Evolutionary conservation across 2,113 vertebrate species (phyloP).

Genomic region (Riparia riparia): DNA sequence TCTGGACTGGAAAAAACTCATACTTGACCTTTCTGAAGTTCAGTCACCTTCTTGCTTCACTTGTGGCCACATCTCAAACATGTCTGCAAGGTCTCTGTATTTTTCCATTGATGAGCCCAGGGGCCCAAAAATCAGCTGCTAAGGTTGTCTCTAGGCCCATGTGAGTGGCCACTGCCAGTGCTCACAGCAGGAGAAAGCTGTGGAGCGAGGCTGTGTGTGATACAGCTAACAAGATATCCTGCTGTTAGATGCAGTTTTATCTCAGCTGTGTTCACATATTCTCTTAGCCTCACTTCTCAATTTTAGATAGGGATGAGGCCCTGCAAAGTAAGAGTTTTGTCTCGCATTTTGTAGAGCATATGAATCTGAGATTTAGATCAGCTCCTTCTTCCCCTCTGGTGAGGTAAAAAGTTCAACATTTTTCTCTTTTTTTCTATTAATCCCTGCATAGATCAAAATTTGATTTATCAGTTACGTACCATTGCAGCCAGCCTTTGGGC

Average conservation of each 20-base stretch:
- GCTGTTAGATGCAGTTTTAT: not conserved
- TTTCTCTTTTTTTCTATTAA: not conserved
- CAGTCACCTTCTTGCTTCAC: not conserved
- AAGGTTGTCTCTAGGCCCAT: not conserved
- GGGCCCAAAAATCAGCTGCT: not conserved
- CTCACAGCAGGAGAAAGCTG: not conserved
- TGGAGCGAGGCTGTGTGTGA: accelerated
- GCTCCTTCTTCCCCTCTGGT: not conserved
- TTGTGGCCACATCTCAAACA: not conserved
- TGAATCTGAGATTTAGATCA: not conserved
- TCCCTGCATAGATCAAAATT: not conserved
- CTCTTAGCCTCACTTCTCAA: not conserved
- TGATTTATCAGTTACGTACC: not conserved
- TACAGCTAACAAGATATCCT: not conserved
- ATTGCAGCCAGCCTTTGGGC: not conserved
- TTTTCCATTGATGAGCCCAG: not conserved
- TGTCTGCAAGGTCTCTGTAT: accelerated
- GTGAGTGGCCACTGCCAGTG: too few species aligned
- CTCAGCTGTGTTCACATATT: not conserved
- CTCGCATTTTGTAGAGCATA: not conserved
- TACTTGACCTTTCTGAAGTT: not conserved
- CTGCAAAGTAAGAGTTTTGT: not conserved
- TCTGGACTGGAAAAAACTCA: not conserved
- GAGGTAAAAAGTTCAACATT: constrained; percentile 36
- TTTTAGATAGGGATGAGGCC: not conserved